These are phyloP conservation scores for Molothrus aeneus DNA, from an alignment of 2,797 vertebrate species.

Conservation along the genomic window DNA sequence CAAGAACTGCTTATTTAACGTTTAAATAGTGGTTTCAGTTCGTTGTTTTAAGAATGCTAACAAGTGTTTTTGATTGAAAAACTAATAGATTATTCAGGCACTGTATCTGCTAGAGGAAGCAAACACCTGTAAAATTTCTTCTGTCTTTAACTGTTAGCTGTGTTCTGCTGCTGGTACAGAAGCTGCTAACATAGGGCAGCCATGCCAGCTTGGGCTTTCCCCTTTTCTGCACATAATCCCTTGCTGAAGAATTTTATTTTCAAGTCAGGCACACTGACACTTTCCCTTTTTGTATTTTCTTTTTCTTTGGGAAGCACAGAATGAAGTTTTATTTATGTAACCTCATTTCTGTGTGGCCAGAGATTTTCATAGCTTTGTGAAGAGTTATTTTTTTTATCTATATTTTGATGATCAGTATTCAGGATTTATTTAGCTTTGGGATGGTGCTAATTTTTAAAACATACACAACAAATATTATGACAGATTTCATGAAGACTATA, in stretches of 20 bases:
- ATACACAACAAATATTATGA: background rate
- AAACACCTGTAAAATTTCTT: background rate
- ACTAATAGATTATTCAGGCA: background rate
- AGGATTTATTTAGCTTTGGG: background rate
- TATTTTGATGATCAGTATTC: background rate
- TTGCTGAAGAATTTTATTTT: background rate
- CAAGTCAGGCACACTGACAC: background rate
- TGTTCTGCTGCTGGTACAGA: background rate
- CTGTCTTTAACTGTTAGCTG: background rate
- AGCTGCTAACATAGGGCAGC: background rate
- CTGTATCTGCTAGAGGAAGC: background rate
- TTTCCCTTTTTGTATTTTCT: background rate
- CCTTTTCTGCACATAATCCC: background rate
- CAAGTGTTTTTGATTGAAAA: background rate
- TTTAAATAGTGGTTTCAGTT: background rate
- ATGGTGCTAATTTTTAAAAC: background rate
- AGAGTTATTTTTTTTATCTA: background rate
- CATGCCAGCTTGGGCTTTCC: background rate
- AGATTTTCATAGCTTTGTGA: background rate
- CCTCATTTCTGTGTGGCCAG: background rate
- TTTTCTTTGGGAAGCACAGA: background rate
- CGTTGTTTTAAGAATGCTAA: background rate
- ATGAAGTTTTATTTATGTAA: background rate
- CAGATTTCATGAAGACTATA: background rate
- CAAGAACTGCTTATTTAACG: fast-evolving